Percentiles rank a stretch among this genome's conserved stretches.
These are phyloP conservation scores for Artemisiospiza belli DNA, from an alignment of 2,113 vertebrate genomes.

Conservation along the genomic window DNA sequence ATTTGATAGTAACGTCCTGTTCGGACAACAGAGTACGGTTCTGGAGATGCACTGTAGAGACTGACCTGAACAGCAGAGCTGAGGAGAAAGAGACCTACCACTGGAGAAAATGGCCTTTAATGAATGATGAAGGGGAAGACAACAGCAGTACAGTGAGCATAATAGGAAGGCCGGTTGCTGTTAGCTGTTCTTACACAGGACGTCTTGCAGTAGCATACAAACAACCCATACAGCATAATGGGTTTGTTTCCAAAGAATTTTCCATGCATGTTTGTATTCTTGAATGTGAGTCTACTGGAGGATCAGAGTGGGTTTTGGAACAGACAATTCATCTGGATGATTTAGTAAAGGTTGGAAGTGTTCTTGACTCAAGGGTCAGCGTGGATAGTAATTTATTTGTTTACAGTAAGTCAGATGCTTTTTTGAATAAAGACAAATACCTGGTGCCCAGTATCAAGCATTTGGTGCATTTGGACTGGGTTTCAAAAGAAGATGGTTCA, in stretches of 20 bases:
- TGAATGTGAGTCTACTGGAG: slow-evolving; percentile 97
- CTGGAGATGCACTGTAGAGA: slow-evolving; percentile 91
- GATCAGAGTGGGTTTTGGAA: slow-evolving; percentile 97
- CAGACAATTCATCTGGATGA: slow-evolving; percentile 96
- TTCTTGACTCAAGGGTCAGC: slow-evolving; percentile 91
- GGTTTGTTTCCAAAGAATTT: slow-evolving; percentile 86
- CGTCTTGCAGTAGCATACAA: slow-evolving; percentile 95
- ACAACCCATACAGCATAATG: slow-evolving; percentile 81
- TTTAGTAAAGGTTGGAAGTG: slow-evolving; percentile 84
- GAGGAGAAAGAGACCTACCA: slow-evolving; percentile 77
- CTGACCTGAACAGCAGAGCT: slow-evolving; percentile 32
- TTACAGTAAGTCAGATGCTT: slow-evolving; percentile 92
- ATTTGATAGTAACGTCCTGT: slow-evolving; percentile 95
- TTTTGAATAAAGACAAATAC: slow-evolving; percentile 85
- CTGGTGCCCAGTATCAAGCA: slow-evolving; percentile 93
- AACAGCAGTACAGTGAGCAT: slow-evolving; percentile 91
- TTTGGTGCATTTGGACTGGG: slow-evolving; percentile 97
- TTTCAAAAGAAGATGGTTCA: slow-evolving; percentile 98
- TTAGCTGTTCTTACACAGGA: slow-evolving; percentile 97
- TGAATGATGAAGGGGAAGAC: slow-evolving; percentile 92
- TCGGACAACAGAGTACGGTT: slow-evolving; percentile 94
- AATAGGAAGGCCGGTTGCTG: slow-evolving; percentile 90
- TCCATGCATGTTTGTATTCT: slow-evolving; percentile 99
- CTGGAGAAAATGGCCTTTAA: slow-evolving; percentile 93
- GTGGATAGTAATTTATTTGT: slow-evolving; percentile 98